These are phyloP conservation scores for Resseliella maxima DNA, from an alignment of 2,888 invertebrate genomes.

Conservation along the genomic window DNA sequence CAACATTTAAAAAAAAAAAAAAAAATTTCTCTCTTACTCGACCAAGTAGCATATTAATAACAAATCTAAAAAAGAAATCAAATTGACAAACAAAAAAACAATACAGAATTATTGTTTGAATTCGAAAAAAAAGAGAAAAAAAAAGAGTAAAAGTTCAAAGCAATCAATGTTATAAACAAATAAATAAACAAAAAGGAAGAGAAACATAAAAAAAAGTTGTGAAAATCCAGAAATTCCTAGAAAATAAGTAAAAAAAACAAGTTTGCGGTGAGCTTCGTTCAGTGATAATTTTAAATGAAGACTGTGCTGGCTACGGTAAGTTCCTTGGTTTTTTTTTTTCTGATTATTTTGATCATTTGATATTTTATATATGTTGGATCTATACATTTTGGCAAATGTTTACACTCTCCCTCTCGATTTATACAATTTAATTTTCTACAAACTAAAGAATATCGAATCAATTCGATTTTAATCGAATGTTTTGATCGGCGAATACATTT, in stretches of 20 bases:
- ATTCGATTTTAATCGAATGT: no score
- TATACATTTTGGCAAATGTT: constrained; percentile 44
- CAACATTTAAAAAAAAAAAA: not conserved
- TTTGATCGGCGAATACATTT: no score
- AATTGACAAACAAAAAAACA: not conserved
- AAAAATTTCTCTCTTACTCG: not conserved
- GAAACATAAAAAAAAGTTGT: not conserved
- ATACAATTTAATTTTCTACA: not conserved
- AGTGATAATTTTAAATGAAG: constrained; percentile 48
- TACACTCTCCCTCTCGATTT: not conserved
- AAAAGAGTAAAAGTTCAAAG: not conserved
- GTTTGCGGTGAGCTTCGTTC: not conserved
- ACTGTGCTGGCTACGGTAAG: constrained; percentile 44
- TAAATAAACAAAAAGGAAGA: not conserved
- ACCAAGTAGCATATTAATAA: constrained; percentile 9
- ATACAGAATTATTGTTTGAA: not conserved
- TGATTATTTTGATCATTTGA: not conserved
- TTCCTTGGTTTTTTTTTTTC: not conserved
- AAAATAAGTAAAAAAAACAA: not conserved
- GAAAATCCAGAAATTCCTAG: not conserved
- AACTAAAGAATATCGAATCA: no score
- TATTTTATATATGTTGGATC: not conserved
- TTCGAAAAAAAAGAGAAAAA: not conserved
- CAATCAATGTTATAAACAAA: not conserved
- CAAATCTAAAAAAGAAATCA: no score